Evolutionary conservation across 1,140 invertebrate genomes (phyloP), one percentile per base, ranked within the genome.

Genomic region (Anagrus nilaparvatae): DNA sequence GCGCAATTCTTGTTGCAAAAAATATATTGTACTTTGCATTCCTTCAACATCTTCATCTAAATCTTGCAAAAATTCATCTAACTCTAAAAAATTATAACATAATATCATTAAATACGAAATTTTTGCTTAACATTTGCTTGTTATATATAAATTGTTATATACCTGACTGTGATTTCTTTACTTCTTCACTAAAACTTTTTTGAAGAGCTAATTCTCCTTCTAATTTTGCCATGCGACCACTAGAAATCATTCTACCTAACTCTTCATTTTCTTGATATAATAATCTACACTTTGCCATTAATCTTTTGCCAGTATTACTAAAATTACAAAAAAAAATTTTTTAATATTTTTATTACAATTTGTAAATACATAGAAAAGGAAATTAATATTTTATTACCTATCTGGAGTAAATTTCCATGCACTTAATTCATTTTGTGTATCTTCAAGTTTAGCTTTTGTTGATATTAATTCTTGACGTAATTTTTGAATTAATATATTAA

Each of bases 391-490:
- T 38, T 28, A 16, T 37, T 63, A 84, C 81, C 90, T 96, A 69
- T 98, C 94, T 21, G 94, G 90, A 14, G 93, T 97, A 61, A 98
- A 98, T 69, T 97, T 98, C 94, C 94, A 98, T 2, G 94, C 94
- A 45, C 86, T 88, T 18, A 97, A 71, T 76, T 97, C 94, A 70
- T 94, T 96, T 70, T 97, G 93, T 18, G 91, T 96, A 71, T 97
- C 92, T 67, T 97, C 92, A 42, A 96, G 73, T 67, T 87, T 87
- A 28, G 87, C 81, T 68, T 89, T 90, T 8, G 87, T 86, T 28
- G 82, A 78, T 40, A 88, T 82, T 43, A 97, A 69, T 69, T 97
- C 93, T 64, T 90, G 85, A 49, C 89, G 81, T 60, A 98, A 77
- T 63, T 83, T 81, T 64, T 94, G 83, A 59, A 97, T 85, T 27